A percentile compares a stretch with the other conserved stretches of the same genome.
Evolutionary conservation across 2,797 vertebrate genomes (phyloP).

Genomic region (Galaxias olidus): DNA sequence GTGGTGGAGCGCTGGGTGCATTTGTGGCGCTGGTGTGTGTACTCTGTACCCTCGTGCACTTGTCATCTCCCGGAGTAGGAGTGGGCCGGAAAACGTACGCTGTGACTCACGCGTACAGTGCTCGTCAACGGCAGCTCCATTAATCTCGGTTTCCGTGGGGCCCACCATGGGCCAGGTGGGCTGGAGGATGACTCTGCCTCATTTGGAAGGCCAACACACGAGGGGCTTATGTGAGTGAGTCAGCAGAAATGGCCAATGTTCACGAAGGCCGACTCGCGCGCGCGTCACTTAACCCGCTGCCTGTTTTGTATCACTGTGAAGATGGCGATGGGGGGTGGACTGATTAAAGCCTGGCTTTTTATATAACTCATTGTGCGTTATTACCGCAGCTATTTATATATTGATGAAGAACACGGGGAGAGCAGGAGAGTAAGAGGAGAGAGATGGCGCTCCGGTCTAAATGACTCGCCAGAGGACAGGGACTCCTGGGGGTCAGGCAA

Average conservation of each 20-base stretch:
- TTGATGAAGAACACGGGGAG: no score
- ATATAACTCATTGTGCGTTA: no score
- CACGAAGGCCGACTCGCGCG: constrained; percentile 39
- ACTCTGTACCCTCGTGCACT: constrained; percentile 17
- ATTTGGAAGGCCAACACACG: constrained; percentile 28
- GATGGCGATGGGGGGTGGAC: no score
- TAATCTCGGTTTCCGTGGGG: constrained; percentile 15
- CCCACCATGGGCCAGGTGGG: constrained; percentile 25
- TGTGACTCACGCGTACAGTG: constrained; percentile 27
- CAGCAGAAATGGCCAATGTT: constrained; percentile 50
- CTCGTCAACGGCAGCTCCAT: constrained; percentile 1
- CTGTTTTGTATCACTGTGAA: not conserved
- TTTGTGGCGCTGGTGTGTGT: constrained; percentile 26
- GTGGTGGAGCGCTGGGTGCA: no score
- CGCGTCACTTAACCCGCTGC: constrained; percentile 31
- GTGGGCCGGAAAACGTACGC: constrained; percentile 12
- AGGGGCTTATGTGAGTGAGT: constrained; percentile 38
- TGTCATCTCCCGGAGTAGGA: constrained; percentile 4
- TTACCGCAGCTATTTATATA: no score
- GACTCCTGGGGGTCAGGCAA: no score
- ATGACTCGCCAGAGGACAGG: no score
- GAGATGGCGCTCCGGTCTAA: no score
- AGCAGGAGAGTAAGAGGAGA: no score
- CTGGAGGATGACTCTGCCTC: constrained; percentile 24
- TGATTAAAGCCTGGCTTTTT: no score